Evolutionary conservation across 2,888 invertebrate species (phyloP), one percentile per base, ranked within the genome.

Genomic region (Dolichopus griseipennis): DNA sequence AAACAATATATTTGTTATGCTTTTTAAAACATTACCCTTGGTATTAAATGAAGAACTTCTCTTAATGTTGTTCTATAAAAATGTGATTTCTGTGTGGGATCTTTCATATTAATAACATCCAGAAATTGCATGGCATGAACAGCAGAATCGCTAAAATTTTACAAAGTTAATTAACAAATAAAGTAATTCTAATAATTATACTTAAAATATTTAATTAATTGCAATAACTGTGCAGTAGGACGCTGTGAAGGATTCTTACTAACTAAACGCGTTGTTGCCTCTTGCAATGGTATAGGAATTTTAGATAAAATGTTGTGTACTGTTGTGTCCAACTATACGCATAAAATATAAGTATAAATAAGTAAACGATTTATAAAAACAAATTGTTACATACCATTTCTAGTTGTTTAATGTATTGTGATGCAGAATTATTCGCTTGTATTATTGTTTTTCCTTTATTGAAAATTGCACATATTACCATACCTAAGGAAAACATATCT

Each of bases 401-500:
- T 70, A 96, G 83, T 83, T 96, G 96, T 81, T 94, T 96, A 76
- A 90, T 82, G 82, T 97, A 97, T 71, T 90, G 87, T 72, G 93
- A 89, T 64, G 91, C 89, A 75, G 92, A 95, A 82, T 96, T 92
- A 78, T 92, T 91, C 18, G 97, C 91, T 78, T 95, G 93, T 72
- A 98, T 90, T 63, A 98, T 85, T 0, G 94, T 88, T 73, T 88
- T 88, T 52, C 98, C 97, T 71, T 89, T 86, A 83, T 97, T 97
- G 84, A 94, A 97, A 69, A 97, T 87, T 69, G 96, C 88, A 78
- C 93, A 94, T 74, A 98, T 90, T 67, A 96, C 90, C 87, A 98
- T 90, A 21, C 97, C 98, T 73, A 98, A 84, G 0, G 97, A 95
- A 83, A 92, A 99, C 91, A 98, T 97, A 81, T 99, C 98, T 74